phyloP scores from a whole-genome alignment of 2,888 invertebrate genomes.

The Metalampra italica region DNA sequence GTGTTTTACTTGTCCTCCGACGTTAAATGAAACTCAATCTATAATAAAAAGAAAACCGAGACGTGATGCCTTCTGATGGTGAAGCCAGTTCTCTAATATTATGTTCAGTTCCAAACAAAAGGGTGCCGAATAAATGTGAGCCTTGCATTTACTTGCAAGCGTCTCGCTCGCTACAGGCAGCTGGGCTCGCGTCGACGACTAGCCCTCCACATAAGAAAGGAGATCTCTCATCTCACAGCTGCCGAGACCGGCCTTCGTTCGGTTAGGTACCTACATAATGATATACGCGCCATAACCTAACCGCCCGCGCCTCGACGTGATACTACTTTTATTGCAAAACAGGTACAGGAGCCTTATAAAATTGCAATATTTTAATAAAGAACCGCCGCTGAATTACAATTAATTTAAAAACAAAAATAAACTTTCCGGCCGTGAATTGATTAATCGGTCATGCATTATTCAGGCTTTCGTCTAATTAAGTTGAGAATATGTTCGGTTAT shows the following conservation, averaged over 20 bases:
- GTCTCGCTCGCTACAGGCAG: background rate
- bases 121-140: slow-evolving; percentile 2
- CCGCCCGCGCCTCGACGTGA: slow-evolving; percentile 32
- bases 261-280: slow-evolving; percentile 43
- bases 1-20: too few species aligned
- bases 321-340: slow-evolving; percentile 54
- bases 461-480: slow-evolving; percentile 43
- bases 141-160: background rate
- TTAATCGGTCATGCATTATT: slow-evolving; percentile 55
- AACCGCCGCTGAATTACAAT: slow-evolving; percentile 57
- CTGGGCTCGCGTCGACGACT: slow-evolving; percentile 1
- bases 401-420: slow-evolving; percentile 53
- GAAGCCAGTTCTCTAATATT: background rate
- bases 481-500: slow-evolving; percentile 18
- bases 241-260: slow-evolving; percentile 29
- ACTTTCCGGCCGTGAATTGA: slow-evolving; percentile 35
- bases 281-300: slow-evolving; percentile 42
- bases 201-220: slow-evolving; percentile 11
- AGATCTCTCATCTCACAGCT: slow-evolving; percentile 31
- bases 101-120: slow-evolving; percentile 5
- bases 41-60: too few species aligned
- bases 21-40: too few species aligned
- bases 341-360: slow-evolving; percentile 58
- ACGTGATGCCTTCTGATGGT: background rate
- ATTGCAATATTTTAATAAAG: slow-evolving; percentile 68